Conservation (phyloP, 2,797 vertebrate species). For the Dendrocincla tyrannina region DNA sequence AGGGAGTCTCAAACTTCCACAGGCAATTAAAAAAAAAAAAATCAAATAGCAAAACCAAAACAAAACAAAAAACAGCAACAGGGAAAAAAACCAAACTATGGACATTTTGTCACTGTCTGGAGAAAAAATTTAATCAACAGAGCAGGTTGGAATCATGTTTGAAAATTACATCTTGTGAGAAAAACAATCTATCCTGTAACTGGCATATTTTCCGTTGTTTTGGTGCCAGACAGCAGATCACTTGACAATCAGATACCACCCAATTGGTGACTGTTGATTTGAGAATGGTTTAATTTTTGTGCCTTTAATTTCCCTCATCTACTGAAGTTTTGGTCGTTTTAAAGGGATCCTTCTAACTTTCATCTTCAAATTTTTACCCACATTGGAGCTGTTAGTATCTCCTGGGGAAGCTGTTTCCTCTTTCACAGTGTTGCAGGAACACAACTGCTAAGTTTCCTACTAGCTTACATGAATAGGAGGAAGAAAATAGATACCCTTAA, state of each 20-base stretch:
- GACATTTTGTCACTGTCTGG: not conserved
- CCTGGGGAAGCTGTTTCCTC: not conserved
- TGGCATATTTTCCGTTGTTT: not conserved
- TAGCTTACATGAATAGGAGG: not conserved
- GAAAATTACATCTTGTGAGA: not conserved
- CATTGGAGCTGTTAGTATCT: not conserved
- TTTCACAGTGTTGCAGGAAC: not conserved
- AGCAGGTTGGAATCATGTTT: constrained; percentile 3
- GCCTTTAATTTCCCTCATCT: not conserved
- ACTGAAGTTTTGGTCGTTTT: not conserved
- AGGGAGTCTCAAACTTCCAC: not conserved
- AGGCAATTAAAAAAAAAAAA: not conserved
- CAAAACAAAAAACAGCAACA: not conserved
- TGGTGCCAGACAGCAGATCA: not conserved
- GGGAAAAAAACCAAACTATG: not conserved
- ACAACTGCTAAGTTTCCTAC: not conserved
- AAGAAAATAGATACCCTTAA: not conserved
- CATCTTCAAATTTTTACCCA: not conserved
- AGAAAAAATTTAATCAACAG: not conserved
- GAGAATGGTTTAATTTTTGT: not conserved
- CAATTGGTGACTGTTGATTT: not conserved
- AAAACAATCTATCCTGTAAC: not conserved
- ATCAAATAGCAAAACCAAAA: not conserved
- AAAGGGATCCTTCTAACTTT: not conserved
- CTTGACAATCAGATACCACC: not conserved